phyloP scores from a whole-genome alignment of 2,113 vertebrate genomes.

The Felis catus region F.catus_Fca126_mat1.0 CM031423.1:67253501-67254000 shows the following conservation, averaged over 20 bases:
- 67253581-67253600: not conserved
- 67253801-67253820: too few relatives aligned
- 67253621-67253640: not conserved
- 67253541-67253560: conserved; percentile 24
- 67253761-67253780: not conserved
- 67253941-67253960: too few relatives aligned
- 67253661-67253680: not conserved
- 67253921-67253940: too few relatives aligned
- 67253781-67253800: not conserved
- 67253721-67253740: not conserved
- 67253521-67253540: not conserved
- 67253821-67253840: too few relatives aligned
- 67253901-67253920: too few relatives aligned
- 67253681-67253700: not conserved
- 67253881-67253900: too few relatives aligned
- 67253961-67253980: too few relatives aligned
- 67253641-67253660: not conserved
- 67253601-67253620: conserved; percentile 40
- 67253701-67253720: not conserved
- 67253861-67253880: too few relatives aligned
- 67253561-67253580: conserved; percentile 46
- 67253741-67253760: not conserved
- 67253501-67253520: conserved; percentile 70
- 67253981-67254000: too few relatives aligned
- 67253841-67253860: too few relatives aligned